A percentile compares a stretch with the other conserved stretches of the same genome.
Conservation (phyloP, 2,113 vertebrate species). For the Thunnus thynnus region DNA sequence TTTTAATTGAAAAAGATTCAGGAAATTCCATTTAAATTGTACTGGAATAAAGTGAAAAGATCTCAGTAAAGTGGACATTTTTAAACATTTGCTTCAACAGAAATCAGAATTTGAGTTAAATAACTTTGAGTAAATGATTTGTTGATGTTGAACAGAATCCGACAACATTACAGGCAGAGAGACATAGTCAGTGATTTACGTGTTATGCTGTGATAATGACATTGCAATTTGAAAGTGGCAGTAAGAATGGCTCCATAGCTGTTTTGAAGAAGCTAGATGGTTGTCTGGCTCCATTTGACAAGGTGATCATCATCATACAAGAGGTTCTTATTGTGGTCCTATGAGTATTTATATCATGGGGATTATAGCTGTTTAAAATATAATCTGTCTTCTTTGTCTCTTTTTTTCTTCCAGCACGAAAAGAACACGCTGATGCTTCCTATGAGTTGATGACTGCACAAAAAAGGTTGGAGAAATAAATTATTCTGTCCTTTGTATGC, state of each 20-base stretch:
- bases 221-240: conserved; percentile 40
- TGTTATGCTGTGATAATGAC: conserved; percentile 50
- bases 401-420: conserved; percentile 86
- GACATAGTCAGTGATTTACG: conserved; percentile 16
- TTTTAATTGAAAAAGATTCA: too few species aligned
- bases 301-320: conserved; percentile 19
- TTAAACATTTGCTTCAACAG: background rate
- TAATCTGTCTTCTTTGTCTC: background rate
- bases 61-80: too few species aligned
- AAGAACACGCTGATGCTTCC: conserved; percentile 87
- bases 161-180: conserved; percentile 36
- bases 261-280: conserved; percentile 48
- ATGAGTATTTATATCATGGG: conserved; percentile 12
- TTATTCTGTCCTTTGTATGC: background rate
- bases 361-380: conserved; percentile 25
- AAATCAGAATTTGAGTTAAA: background rate
- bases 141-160: conserved; percentile 5
- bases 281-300: conserved; percentile 56
- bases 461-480: conserved; percentile 85
- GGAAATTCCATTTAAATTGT: too few species aligned
- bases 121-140: background rate
- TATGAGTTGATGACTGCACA: conserved; percentile 86
- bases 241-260: conserved; percentile 60
- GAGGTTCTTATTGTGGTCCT: conserved; percentile 24
- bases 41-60: too few species aligned